phyloP scores from a whole-genome alignment of 2,797 vertebrate genomes.

The Knipowitschia caucasica region DNA sequence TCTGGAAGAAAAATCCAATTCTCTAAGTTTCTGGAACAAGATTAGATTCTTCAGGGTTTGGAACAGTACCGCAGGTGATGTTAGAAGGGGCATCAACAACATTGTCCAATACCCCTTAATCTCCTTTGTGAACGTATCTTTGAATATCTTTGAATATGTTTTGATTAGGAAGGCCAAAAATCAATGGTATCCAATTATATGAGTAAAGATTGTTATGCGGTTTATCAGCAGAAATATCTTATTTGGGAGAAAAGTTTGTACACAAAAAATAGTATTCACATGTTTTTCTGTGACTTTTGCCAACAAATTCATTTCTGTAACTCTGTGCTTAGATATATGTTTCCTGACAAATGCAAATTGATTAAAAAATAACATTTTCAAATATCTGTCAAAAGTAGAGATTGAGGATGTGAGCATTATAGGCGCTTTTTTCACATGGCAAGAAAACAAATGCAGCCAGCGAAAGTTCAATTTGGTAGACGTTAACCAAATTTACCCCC shows the following conservation, averaged over 20 bases:
- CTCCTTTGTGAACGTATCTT: not conserved
- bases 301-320: no score
- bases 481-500: no score
- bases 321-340: no score
- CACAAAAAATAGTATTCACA: no score
- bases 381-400: not conserved
- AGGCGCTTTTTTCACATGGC: not conserved
- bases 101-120: not conserved
- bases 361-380: not conserved
- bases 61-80: slow-evolving; percentile 8
- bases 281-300: no score
- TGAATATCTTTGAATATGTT: not conserved
- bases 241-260: no score
- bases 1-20: slow-evolving; percentile 15
- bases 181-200: not conserved
- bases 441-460: not conserved
- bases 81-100: slow-evolving; percentile 12
- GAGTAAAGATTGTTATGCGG: not conserved
- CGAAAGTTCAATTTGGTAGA: no score
- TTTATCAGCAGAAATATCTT: no score
- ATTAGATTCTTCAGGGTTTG: slow-evolving; percentile 12
- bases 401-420: not conserved
- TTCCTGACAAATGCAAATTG: not conserved
- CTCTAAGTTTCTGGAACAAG: slow-evolving; percentile 1
- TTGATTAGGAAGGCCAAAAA: slow-evolving; percentile 1